Percentiles rank a stretch among this genome's conserved stretches.
Evolutionary conservation across 1,140 invertebrate species (phyloP).

Genomic region (Whitmania pigra): DNA sequence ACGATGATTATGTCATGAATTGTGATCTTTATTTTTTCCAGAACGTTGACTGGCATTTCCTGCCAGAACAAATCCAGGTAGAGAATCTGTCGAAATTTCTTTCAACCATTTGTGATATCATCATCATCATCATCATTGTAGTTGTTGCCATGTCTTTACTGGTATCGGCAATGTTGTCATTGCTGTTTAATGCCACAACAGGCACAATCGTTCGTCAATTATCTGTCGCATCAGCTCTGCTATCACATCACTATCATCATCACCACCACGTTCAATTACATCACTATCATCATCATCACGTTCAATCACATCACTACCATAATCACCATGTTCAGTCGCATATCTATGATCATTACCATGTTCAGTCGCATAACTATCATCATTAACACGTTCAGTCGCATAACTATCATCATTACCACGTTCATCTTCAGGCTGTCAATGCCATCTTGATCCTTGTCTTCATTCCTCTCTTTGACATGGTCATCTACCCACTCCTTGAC

Average conservation of each 20-base stretch:
- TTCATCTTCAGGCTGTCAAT: slow-evolving; percentile 52
- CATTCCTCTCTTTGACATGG: slow-evolving; percentile 70
- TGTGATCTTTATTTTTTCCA: slow-evolving; percentile 23
- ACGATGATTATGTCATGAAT: no score
- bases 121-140: not conserved
- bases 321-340: not conserved
- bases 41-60: slow-evolving; percentile 32
- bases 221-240: no score
- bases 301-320: not conserved
- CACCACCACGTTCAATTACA: not conserved
- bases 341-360: not conserved
- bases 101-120: not conserved
- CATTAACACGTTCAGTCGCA: not conserved
- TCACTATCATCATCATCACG: not conserved
- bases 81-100: no score
- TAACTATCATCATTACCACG: not conserved
- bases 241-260: no score
- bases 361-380: not conserved
- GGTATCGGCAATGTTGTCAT: no score
- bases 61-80: slow-evolving; percentile 40
- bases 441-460: slow-evolving; percentile 69
- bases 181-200: no score
- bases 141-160: no score
- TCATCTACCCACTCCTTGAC: slow-evolving; percentile 51
- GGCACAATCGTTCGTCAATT: no score